Percentiles rank a stretch among this genome's conserved stretches.
Conservation (phyloP, 2,113 vertebrate genomes). For the Triplophysa siluroides region DNA sequence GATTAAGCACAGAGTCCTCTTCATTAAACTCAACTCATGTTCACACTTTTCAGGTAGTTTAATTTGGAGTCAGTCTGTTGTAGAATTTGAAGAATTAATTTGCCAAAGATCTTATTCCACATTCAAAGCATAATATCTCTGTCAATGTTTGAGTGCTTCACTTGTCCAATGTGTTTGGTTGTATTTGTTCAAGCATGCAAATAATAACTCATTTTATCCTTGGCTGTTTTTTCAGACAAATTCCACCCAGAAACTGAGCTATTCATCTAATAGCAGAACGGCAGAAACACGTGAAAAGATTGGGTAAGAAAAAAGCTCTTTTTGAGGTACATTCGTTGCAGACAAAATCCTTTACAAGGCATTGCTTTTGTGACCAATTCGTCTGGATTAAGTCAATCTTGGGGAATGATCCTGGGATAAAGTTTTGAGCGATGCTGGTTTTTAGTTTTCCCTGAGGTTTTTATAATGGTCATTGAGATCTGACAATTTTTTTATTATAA, state of each 20-base stretch:
- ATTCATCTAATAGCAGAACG: neutral
- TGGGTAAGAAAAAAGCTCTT: neutral
- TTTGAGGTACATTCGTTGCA: constrained; percentile 19
- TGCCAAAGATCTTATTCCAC: neutral
- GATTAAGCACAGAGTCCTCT: neutral
- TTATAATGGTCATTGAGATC: constrained; percentile 38
- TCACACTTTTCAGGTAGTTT: neutral
- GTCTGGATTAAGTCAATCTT: constrained; percentile 63
- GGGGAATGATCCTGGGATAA: constrained; percentile 62
- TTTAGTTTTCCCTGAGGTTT: constrained; percentile 30
- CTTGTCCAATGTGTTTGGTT: constrained; percentile 13
- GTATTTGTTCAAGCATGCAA: constrained; percentile 23
- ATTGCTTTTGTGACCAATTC: constrained; percentile 51
- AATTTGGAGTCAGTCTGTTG: neutral
- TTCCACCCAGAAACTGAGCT: constrained; percentile 12
- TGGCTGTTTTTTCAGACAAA: neutral
- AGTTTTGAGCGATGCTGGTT: neutral
- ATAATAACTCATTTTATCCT: constrained; percentile 26
- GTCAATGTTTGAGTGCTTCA: neutral
- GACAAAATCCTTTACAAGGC: constrained; percentile 51
- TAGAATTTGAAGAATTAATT: neutral
- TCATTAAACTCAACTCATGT: neutral
- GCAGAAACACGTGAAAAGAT: constrained; percentile 36
- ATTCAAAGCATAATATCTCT: constrained; percentile 14
- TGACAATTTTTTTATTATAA: constrained; percentile 24